Conservation (phyloP, 2,113 vertebrate genomes). For the Zosterops hypoxanthus region DNA sequence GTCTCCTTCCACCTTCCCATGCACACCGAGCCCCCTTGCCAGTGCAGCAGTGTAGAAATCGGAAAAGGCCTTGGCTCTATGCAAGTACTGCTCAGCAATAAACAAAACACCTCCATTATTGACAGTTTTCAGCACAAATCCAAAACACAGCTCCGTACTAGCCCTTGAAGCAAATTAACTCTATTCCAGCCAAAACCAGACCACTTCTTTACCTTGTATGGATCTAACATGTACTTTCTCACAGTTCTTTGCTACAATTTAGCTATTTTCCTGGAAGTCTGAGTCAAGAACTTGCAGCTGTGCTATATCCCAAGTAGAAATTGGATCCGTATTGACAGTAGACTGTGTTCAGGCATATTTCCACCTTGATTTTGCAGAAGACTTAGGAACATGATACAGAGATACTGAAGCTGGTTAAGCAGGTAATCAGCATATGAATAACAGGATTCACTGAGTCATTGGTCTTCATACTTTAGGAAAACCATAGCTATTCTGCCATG, state of each 20-base stretch:
- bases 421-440: background rate
- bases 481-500: background rate
- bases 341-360: background rate
- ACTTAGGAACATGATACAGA: no score
- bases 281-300: background rate
- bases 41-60: background rate
- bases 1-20: background rate
- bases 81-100: background rate
- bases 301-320: background rate
- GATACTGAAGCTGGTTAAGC: background rate
- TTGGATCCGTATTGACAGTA: background rate
- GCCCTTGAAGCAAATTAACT: background rate
- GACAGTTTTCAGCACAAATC: background rate
- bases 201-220: background rate
- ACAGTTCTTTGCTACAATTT: background rate
- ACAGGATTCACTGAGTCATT: background rate
- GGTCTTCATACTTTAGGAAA: background rate
- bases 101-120: background rate
- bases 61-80: background rate
- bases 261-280: background rate
- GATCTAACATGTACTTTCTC: background rate
- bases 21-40: fast-evolving
- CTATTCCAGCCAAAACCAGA: background rate
- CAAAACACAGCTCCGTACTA: background rate
- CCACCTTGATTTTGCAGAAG: background rate